These are phyloP conservation scores for Callinectes sapidus DNA, from an alignment of 2,888 invertebrate species.

Conservation along the genomic window DNA sequence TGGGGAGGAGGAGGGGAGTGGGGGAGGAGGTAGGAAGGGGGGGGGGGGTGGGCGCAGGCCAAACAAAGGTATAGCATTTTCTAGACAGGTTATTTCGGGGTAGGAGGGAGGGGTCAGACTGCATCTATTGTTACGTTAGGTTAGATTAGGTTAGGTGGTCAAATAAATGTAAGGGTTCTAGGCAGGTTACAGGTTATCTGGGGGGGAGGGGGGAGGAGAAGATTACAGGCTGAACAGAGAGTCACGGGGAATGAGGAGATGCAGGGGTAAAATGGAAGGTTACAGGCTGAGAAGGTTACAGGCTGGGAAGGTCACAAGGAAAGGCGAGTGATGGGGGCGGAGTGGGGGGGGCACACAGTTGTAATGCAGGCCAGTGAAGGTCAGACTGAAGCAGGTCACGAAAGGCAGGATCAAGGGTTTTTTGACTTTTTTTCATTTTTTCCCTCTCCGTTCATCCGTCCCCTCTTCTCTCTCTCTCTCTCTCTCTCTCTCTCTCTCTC, in stretches of 20 bases:
- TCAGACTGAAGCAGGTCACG: background rate
- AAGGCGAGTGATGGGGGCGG: background rate
- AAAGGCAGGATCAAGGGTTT: background rate
- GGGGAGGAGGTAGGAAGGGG: background rate
- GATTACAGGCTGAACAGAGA: background rate
- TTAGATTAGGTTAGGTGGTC: too few species aligned
- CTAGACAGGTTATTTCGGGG: too few species aligned
- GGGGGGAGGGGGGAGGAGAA: too few species aligned
- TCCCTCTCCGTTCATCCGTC: background rate
- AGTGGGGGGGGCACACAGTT: background rate
- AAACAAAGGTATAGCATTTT: too few species aligned
- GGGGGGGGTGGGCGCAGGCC: background rate
- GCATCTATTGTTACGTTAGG: too few species aligned
- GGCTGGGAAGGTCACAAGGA: background rate
- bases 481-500: background rate
- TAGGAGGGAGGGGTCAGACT: too few species aligned
- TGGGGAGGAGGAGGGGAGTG: background rate
- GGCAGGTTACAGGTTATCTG: too few species aligned
- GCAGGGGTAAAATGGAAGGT: too few species aligned
- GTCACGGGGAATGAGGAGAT: too few species aligned
- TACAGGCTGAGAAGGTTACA: background rate
- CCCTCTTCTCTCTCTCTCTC: background rate
- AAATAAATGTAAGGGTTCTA: too few species aligned
- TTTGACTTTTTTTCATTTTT: background rate
- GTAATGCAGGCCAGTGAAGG: background rate